Evolutionary conservation across 2,113 vertebrate species (phyloP).

Genomic region (Anseranas semipalmata): DNA sequence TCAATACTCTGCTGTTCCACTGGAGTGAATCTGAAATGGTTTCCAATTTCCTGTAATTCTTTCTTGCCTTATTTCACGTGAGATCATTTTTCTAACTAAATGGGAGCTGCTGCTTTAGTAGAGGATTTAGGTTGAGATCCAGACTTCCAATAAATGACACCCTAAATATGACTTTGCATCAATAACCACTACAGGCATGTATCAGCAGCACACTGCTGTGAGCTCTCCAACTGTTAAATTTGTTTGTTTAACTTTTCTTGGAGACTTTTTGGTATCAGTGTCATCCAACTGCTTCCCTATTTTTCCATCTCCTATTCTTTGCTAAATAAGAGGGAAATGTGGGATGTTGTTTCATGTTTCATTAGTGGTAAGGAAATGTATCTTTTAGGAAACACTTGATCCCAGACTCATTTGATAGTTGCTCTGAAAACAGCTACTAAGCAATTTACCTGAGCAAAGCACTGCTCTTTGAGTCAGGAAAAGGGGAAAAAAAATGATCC

Average conservation of each 20-base stretch:
- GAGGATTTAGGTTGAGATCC: neutral
- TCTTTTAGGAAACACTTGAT: neutral
- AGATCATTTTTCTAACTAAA: neutral
- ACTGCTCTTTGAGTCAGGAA: neutral
- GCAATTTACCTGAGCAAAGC: neutral
- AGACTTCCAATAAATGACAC: fast-evolving
- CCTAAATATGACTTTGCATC: neutral
- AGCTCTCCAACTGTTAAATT: neutral
- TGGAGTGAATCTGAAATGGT: neutral
- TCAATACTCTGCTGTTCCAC: neutral
- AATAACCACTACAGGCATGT: neutral
- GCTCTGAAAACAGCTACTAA: neutral
- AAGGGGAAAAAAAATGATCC: neutral
- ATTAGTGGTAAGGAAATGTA: neutral
- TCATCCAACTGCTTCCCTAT: neutral
- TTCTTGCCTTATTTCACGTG: neutral
- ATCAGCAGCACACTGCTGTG: neutral
- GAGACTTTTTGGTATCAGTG: neutral
- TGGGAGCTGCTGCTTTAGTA: neutral
- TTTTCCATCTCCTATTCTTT: neutral
- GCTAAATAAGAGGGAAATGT: neutral
- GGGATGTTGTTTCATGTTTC: neutral
- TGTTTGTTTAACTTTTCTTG: neutral
- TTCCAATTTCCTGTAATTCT: neutral
- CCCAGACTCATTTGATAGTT: neutral